phyloP scores from a whole-genome alignment of 1,140 invertebrate genomes.

The Drosophila funebris region DNA sequence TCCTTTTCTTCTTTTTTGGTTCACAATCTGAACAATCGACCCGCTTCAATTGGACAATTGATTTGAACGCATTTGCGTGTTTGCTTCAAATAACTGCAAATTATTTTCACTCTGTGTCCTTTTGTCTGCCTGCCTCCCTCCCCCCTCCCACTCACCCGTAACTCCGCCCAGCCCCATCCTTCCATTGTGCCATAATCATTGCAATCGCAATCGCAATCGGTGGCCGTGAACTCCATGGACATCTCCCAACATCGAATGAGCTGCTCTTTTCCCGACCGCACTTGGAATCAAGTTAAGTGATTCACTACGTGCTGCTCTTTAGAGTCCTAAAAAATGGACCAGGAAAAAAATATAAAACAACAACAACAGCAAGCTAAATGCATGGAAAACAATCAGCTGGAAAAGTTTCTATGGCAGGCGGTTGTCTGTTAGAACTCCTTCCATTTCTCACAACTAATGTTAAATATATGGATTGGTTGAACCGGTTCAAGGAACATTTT shows the following conservation, averaged over 20 bases:
- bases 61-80: constrained; percentile 83
- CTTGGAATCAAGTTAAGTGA: constrained; percentile 80
- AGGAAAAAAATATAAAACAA: neutral
- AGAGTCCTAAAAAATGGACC: constrained; percentile 30
- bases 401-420: constrained; percentile 13
- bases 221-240: constrained; percentile 2
- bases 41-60: constrained; percentile 76
- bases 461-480: neutral
- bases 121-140: constrained; percentile 12
- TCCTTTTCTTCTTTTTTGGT: constrained; percentile 7
- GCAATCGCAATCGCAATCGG: constrained; percentile 10
- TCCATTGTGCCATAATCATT: constrained; percentile 56
- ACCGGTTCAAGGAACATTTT: neutral
- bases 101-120: constrained; percentile 54
- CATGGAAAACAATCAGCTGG: constrained; percentile 14
- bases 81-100: constrained; percentile 76
- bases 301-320: constrained; percentile 81
- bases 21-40: constrained; percentile 70
- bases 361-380: constrained; percentile 3
- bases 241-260: constrained; percentile 19
- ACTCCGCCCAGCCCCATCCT: too few species aligned
- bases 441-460: neutral
- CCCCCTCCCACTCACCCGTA: neutral
- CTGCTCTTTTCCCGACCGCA: neutral
- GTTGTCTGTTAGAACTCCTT: neutral